A percentile compares a stretch with the other conserved stretches of the same genome.
Conservation (phyloP, 2,797 vertebrate genomes). For the Brachymystax lenok region DNA sequence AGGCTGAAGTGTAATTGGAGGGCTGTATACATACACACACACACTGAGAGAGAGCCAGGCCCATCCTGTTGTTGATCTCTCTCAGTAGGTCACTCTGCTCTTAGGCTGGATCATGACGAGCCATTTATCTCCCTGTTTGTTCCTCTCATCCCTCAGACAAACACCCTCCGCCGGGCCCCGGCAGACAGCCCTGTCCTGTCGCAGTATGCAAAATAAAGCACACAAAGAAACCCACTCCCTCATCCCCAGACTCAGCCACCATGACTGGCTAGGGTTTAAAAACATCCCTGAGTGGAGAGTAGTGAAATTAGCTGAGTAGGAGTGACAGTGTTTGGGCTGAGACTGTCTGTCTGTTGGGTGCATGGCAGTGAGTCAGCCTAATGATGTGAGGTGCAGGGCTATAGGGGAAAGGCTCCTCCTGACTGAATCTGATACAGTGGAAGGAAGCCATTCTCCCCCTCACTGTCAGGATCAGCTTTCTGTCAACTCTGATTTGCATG, state of each 20-base stretch:
- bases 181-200: conserved; percentile 9
- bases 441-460: not conserved
- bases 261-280: not conserved
- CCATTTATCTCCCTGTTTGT: conserved; percentile 43
- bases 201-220: conserved; percentile 46
- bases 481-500: not conserved
- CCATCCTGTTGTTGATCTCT: not conserved
- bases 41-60: not conserved
- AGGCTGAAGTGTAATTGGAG: not conserved
- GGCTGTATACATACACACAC: conserved; percentile 6
- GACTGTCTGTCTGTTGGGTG: not conserved
- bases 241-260: not conserved
- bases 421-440: not conserved
- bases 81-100: not conserved
- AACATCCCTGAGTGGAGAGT: not conserved
- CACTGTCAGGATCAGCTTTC: not conserved
- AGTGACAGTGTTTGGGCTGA: not conserved
- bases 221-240: not conserved
- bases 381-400: not conserved
- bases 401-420: not conserved
- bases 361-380: not conserved
- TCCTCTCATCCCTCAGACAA: conserved; percentile 43
- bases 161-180: conserved; percentile 40
- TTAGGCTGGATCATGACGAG: no score
- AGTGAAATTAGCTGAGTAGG: not conserved